Conservation (phyloP, 2,113 vertebrate genomes). For the Sinocyclocheilus anshuiensis region DNA sequence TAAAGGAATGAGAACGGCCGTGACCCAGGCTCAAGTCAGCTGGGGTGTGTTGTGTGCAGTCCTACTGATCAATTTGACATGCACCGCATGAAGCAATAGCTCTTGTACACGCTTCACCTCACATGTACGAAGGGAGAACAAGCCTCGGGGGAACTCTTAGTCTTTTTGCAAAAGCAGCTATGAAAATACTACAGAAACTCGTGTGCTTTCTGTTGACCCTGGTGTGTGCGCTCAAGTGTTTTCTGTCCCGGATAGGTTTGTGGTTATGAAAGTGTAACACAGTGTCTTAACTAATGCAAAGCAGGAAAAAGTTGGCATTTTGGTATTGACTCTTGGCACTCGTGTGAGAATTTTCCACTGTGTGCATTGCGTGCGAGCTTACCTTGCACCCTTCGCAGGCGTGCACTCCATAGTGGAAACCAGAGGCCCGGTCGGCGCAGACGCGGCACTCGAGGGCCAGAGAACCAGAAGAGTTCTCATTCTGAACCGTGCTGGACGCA, state of each 20-base stretch:
- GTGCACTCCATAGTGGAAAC: constrained; percentile 98
- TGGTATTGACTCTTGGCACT: constrained; percentile 48
- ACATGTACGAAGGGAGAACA: neutral
- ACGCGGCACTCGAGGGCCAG: constrained; percentile 91
- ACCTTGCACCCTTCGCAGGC: constrained; percentile 99
- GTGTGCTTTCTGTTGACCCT: neutral
- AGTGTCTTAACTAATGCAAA: constrained; percentile 55
- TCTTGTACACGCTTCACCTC: neutral
- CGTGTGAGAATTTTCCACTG: constrained; percentile 52
- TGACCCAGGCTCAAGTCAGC: constrained; percentile 3
- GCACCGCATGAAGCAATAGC: constrained; percentile 2
- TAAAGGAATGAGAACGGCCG: neutral
- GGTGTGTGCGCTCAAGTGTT: neutral
- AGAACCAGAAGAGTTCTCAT: constrained; percentile 71
- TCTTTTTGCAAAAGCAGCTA: neutral
- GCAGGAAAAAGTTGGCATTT: constrained; percentile 54
- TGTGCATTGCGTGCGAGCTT: constrained; percentile 46
- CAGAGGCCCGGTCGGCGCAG: constrained; percentile 94
- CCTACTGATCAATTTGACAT: constrained; percentile 9
- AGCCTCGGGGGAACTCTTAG: constrained; percentile 7
- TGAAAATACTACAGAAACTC: neutral
- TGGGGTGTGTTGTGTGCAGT: neutral
- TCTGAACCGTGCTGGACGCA: constrained; percentile 65
- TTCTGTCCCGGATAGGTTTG: neutral
- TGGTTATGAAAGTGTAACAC: constrained; percentile 19